phyloP scores from a whole-genome alignment of 1,140 invertebrate genomes.

The Lamellibrachia luymesi region DNA sequence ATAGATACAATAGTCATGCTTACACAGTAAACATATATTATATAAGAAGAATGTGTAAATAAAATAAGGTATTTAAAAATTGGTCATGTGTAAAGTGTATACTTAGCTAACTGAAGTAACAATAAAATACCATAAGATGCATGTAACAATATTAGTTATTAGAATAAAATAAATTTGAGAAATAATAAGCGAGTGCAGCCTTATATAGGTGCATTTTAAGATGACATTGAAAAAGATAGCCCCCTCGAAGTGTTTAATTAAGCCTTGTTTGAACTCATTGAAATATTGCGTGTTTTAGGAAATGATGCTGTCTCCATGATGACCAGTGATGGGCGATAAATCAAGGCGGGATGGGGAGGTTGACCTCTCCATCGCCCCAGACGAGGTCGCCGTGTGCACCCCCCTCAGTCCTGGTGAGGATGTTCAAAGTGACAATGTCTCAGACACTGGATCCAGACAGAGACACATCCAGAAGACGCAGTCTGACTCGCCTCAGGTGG shows the following conservation, averaged over 20 bases:
- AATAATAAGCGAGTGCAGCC: too few species aligned
- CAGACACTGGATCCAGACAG: not conserved
- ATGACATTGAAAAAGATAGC: too few species aligned
- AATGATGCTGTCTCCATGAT: not conserved
- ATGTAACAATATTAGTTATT: too few species aligned
- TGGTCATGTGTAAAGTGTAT: too few species aligned
- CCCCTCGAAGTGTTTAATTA: not conserved
- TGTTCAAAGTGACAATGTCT: not conserved
- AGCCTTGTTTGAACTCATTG: not conserved
- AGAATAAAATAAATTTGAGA: too few species aligned
- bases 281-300: not conserved
- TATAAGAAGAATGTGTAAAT: too few species aligned
- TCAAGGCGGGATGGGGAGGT: not conserved
- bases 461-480: not conserved
- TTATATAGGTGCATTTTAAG: too few species aligned
- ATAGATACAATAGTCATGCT: too few species aligned
- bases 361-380: not conserved
- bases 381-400: not conserved
- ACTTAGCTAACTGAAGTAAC: too few species aligned
- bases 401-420: not conserved
- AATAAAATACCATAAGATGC: too few species aligned
- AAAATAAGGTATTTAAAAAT: too few species aligned
- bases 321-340: not conserved
- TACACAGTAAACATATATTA: too few species aligned
- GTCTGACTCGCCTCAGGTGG: not conserved